These are phyloP conservation scores for Operophtera brumata DNA, from an alignment of 2,888 invertebrate genomes.

Conservation along the genomic window DNA sequence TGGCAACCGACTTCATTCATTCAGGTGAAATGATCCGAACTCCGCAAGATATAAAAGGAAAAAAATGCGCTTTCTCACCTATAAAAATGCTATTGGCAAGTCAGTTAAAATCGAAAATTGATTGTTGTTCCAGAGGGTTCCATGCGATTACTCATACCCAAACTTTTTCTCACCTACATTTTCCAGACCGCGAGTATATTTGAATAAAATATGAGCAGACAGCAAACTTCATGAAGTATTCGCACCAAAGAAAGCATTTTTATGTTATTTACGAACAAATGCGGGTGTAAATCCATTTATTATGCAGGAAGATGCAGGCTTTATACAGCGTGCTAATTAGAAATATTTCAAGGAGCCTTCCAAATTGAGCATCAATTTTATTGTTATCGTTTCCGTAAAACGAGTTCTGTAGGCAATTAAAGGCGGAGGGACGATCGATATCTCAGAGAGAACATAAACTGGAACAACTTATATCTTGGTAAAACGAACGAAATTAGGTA, in stretches of 20 bases:
- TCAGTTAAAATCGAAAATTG: constrained; percentile 40
- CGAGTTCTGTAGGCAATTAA: constrained; percentile 32
- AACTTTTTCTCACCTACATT: constrained; percentile 44
- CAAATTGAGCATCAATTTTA: constrained; percentile 33
- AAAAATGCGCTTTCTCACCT: constrained; percentile 29
- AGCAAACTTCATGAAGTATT: constrained; percentile 38
- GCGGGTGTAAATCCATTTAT: constrained; percentile 36
- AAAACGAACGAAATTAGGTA: constrained; percentile 5
- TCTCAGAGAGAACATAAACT: constrained; percentile 19
- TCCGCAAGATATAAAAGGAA: constrained; percentile 24
- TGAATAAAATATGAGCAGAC: constrained; percentile 50
- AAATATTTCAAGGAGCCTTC: constrained; percentile 25
- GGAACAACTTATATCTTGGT: constrained; percentile 20
- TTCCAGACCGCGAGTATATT: constrained; percentile 40
- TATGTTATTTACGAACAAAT: constrained; percentile 31
- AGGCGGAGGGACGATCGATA: constrained; percentile 21
- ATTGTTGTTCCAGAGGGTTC: constrained; percentile 39
- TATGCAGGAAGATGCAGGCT: constrained; percentile 27
- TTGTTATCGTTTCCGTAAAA: constrained; percentile 33
- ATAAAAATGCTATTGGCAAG: constrained; percentile 35
- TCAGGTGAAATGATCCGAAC: constrained; percentile 27
- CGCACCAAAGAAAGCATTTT: constrained; percentile 39
- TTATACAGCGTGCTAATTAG: constrained; percentile 24
- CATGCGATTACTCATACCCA: constrained; percentile 39
- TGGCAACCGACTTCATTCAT: constrained; percentile 19